These are phyloP conservation scores for Dicranocentrus wangi DNA, from an alignment of 2,888 invertebrate genomes.

Conservation along the genomic window DNA sequence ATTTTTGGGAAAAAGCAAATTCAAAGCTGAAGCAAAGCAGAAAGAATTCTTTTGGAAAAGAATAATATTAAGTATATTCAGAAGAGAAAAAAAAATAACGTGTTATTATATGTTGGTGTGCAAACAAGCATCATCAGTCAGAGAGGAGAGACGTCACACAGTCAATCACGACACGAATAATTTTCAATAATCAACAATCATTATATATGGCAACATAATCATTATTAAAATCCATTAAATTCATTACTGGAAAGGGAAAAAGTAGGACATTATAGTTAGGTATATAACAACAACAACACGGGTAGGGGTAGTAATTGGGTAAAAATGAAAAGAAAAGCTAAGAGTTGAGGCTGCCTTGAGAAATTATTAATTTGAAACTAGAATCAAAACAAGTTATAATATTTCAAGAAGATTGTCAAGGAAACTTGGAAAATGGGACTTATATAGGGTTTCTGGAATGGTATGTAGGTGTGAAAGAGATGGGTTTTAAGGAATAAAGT, in stretches of 20 bases:
- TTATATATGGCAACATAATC: slow-evolving; percentile 32
- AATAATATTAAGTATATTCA: slow-evolving; percentile 8
- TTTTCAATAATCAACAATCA: slow-evolving; percentile 32
- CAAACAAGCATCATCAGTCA: slow-evolving; percentile 30
- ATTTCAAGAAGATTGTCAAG: background rate
- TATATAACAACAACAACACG: no score
- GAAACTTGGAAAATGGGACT: background rate
- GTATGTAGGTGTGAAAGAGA: no score
- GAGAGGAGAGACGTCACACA: slow-evolving; percentile 62
- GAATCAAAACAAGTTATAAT: background rate
- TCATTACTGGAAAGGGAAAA: slow-evolving; percentile 23
- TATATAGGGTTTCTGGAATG: background rate
- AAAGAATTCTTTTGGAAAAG: no score
- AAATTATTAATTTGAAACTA: background rate
- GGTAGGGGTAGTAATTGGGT: background rate
- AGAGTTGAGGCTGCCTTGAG: no score
- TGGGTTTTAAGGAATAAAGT: no score
- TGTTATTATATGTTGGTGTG: slow-evolving; percentile 2
- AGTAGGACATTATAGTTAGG: background rate
- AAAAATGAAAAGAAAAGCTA: no score
- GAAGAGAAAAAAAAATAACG: background rate
- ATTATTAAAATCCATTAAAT: slow-evolving; percentile 23
- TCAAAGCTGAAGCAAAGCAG: slow-evolving; percentile 5
- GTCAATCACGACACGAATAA: slow-evolving; percentile 54
- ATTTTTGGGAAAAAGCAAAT: no score